These are phyloP conservation scores for Euproctis similis DNA, from an alignment of 2,888 invertebrate genomes.

Conservation along the genomic window DNA sequence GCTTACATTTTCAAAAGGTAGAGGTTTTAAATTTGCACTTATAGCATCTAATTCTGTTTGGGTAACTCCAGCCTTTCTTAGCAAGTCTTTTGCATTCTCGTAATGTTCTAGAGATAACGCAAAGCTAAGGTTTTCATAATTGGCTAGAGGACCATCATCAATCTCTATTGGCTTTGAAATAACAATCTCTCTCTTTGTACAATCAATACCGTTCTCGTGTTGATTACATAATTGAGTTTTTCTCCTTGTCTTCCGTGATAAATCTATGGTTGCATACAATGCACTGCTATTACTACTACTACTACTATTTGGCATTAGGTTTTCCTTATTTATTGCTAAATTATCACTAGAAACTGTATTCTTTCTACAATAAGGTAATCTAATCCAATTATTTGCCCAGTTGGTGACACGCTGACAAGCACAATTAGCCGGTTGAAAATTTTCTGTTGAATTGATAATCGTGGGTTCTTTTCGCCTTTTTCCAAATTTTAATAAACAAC, in stretches of 20 bases:
- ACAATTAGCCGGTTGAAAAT: slow-evolving; percentile 54
- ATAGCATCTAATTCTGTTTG: slow-evolving; percentile 67
- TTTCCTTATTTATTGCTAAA: slow-evolving; percentile 69
- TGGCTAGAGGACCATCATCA: slow-evolving; percentile 67
- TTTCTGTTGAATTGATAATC: slow-evolving; percentile 53
- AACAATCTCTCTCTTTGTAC: slow-evolving; percentile 8
- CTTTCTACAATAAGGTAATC: slow-evolving; percentile 75
- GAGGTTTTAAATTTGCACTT: slow-evolving; percentile 42
- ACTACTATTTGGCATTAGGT: slow-evolving; percentile 50
- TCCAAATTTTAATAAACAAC: slow-evolving; percentile 78
- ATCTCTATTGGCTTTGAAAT: slow-evolving; percentile 33
- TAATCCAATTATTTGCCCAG: slow-evolving; percentile 79
- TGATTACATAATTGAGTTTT: slow-evolving; percentile 34
- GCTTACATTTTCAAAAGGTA: slow-evolving; percentile 31
- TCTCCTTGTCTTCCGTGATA: slow-evolving; percentile 78
- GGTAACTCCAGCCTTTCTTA: slow-evolving; percentile 74
- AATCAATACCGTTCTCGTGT: slow-evolving; percentile 12
- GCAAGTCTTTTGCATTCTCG: slow-evolving; percentile 84
- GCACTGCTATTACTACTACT: slow-evolving; percentile 49
- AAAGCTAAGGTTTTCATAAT: slow-evolving; percentile 86
- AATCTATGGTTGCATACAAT: slow-evolving; percentile 82
- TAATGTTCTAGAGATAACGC: slow-evolving; percentile 85
- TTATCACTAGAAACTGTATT: slow-evolving; percentile 31
- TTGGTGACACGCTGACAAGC: slow-evolving; percentile 79
- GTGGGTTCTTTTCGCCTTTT: slow-evolving; percentile 46